A percentile compares a stretch with the other conserved stretches of the same genome.
phyloP scores from a whole-genome alignment of 1,140 invertebrate genomes.

The Diorhabda carinulata region DNA sequence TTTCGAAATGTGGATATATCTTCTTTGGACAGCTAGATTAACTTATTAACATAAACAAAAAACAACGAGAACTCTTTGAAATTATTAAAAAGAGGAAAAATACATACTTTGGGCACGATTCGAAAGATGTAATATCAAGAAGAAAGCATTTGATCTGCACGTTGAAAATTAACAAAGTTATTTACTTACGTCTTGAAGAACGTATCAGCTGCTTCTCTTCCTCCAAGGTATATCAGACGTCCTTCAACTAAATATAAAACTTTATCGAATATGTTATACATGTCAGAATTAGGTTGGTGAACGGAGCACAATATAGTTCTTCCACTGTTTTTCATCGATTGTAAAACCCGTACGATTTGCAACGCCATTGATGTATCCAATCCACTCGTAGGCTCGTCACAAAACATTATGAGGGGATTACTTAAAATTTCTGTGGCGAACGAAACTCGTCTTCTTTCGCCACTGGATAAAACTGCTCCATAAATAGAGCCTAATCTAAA shows the following conservation, averaged over 20 bases:
- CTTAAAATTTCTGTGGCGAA: conserved; percentile 95
- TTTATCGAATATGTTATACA: conserved; percentile 90
- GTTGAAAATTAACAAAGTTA: no score
- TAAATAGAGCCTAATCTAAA: conserved; percentile 86
- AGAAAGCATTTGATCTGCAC: no score
- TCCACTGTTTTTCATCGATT: conserved; percentile 73
- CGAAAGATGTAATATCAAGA: no score
- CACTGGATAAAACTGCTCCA: conserved; percentile 89
- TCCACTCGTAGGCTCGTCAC: conserved; percentile 94
- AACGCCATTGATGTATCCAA: conserved; percentile 82
- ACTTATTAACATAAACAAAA: no score
- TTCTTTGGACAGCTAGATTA: no score
- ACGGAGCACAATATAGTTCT: conserved; percentile 93
- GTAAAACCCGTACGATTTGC: conserved; percentile 83
- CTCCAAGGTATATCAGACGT: conserved; percentile 84
- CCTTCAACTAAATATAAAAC: conserved; percentile 90
- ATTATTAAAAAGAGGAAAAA: no score
- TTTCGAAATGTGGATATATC: no score
- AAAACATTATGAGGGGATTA: conserved; percentile 92
- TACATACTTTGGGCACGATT: no score
- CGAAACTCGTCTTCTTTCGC: conserved; percentile 91
- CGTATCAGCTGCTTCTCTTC: conserved; percentile 67
- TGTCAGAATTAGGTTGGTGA: conserved; percentile 92
- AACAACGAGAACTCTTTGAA: no score
- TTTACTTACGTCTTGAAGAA: conserved; percentile 78